Conservation (phyloP, 2,888 invertebrate genomes). For the Ceraclea dissimilis region DNA sequence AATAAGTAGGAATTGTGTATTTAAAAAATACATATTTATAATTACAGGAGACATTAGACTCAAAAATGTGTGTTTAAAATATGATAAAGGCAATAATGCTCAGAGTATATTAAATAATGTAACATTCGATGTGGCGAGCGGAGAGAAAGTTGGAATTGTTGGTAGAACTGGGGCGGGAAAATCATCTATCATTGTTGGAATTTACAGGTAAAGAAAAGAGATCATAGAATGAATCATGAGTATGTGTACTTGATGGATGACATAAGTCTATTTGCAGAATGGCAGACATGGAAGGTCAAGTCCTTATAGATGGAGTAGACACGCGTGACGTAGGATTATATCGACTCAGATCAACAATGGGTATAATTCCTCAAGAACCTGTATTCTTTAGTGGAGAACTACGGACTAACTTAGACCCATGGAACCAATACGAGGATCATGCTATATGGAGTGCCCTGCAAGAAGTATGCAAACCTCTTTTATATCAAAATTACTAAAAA, state of each 20-base stretch:
- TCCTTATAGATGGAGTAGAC: constrained; percentile 43
- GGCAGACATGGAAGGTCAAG: constrained; percentile 38
- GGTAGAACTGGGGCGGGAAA: constrained; percentile 82
- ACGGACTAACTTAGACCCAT: constrained; percentile 72
- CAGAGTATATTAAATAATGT: constrained; percentile 49
- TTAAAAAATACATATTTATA: too few relatives aligned
- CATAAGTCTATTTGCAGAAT: constrained; percentile 35
- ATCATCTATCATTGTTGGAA: constrained; percentile 64
- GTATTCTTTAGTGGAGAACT: constrained; percentile 70
- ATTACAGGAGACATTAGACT: constrained; percentile 16
- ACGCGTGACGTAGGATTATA: constrained; percentile 44
- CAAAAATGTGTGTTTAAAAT: constrained; percentile 14
- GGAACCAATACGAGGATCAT: constrained; percentile 54
- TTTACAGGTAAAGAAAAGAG: constrained; percentile 64
- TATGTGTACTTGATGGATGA: too few relatives aligned
- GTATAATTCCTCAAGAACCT: constrained; percentile 62
- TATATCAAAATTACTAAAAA: background rate
- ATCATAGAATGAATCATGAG: too few relatives aligned
- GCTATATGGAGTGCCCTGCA: constrained; percentile 64
- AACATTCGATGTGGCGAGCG: constrained; percentile 46
- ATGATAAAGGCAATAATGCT: constrained; percentile 11
- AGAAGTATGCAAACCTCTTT: constrained; percentile 39
- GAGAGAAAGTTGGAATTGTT: constrained; percentile 68
- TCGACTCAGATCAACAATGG: constrained; percentile 48
- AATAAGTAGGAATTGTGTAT: too few relatives aligned